Percentiles rank a stretch among this genome's conserved stretches.
Evolutionary conservation across 2,888 invertebrate species (phyloP).

Genomic region (Drosophila nigricruria): DNA sequence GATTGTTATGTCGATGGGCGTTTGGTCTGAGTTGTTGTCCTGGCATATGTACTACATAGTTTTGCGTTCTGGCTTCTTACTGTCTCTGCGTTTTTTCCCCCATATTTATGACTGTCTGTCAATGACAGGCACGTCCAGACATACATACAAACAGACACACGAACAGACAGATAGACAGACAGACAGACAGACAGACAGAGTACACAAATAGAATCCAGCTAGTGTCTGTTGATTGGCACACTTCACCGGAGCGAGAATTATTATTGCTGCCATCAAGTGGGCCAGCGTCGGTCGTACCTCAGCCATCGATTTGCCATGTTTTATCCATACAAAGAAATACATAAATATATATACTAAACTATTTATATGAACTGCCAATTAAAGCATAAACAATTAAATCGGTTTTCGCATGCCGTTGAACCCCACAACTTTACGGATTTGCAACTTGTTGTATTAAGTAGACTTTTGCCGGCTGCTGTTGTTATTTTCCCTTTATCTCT

Average conservation of each 20-base stretch:
- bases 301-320: slow-evolving; percentile 62
- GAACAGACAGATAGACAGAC: slow-evolving; percentile 21
- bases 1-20: slow-evolving; percentile 73
- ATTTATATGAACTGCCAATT: slow-evolving; percentile 60
- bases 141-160: slow-evolving; percentile 18
- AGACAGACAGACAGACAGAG: slow-evolving; percentile 19
- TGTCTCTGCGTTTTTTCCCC: slow-evolving; percentile 46
- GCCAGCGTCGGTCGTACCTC: slow-evolving; percentile 47
- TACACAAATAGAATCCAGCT: slow-evolving; percentile 16
- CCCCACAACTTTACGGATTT: neutral
- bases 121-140: slow-evolving; percentile 62
- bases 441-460: slow-evolving; percentile 16
- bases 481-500: neutral
- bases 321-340: slow-evolving; percentile 14
- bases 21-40: slow-evolving; percentile 42
- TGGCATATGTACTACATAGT: slow-evolving; percentile 52
- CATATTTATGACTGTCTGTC: slow-evolving; percentile 73
- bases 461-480: slow-evolving; percentile 18
- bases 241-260: slow-evolving; percentile 61
- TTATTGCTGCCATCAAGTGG: slow-evolving; percentile 69
- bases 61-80: slow-evolving; percentile 31
- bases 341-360: slow-evolving; percentile 3
- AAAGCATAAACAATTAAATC: slow-evolving; percentile 54
- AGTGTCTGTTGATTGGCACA: slow-evolving; percentile 54
- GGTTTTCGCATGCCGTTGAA: slow-evolving; percentile 41